Base-by-base conservation (phyloP, 30 jellyfish, hydroid and myxozoan species). In the Haliclystus octoradiatus region DNA sequence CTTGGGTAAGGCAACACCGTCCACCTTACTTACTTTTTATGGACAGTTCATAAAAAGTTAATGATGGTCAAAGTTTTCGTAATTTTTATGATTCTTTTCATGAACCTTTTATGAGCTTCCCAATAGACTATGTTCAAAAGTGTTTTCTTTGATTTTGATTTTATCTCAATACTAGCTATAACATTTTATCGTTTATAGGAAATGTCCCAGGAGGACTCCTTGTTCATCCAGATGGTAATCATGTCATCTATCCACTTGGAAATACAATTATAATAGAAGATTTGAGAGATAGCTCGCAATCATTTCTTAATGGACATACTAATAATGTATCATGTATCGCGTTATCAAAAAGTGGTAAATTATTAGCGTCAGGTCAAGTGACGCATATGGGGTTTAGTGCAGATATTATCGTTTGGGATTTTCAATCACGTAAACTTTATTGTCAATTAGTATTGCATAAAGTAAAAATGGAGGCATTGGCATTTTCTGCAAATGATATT, bases 311-410 rank as follows among this genome's bases (percentile, higher is more conserved):
- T 50, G 97, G 97, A 24, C 97, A 87, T 50, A 88, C 94, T 28
- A 74, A 88, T 75, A 88, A 88, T 74, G 97, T 88, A 13, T 79
- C 97, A 24, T 88, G 97, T 52, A 68, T 88, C 66, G 88, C 97
- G 28, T 84, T 88, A 13, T 79, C 97, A 62, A 88, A 80, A 60
- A 69, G 81, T 80, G 97, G 97, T 23, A 71, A 61, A 0, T 74
- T 26, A 75, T 76, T 88, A 28, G 97, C 97, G 19, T 88, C 97
- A 22, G 97, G 97, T 19, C 97, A 88, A 75, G 84, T 72, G 12
- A 88, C 97, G 1, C 94, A 88, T 75, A 88, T 88, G 97, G 97
- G 97, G 1, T 88, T 88, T 70, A 88, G 80, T 53, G 97, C 97
- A 31, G 97, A 88, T 74, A 86, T 88, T 49, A 88, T 88, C 69